A percentile compares a stretch with the other conserved stretches of the same genome.
Conservation (phyloP, 2,113 vertebrate species). For the Neodon shergylaensis region DNA sequence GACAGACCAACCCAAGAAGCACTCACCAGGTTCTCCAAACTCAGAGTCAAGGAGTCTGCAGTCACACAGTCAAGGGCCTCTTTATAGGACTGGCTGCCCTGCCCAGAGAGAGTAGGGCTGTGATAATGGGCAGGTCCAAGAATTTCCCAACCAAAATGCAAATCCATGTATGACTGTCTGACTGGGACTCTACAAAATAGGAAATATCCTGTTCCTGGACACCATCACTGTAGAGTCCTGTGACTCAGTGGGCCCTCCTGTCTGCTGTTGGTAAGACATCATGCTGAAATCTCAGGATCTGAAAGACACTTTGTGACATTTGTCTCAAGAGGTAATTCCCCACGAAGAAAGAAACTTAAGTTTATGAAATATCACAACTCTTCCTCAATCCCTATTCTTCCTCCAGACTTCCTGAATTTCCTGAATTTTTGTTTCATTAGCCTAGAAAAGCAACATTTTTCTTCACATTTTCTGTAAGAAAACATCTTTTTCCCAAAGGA, state of each 20-base stretch:
- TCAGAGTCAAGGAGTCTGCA: neutral
- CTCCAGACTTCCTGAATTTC: neutral
- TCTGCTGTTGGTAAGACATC: constrained; percentile 63
- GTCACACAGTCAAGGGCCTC: accelerated
- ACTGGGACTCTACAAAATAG: neutral
- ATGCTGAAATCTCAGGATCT: constrained; percentile 15
- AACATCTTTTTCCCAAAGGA: neutral
- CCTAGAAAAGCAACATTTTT: neutral
- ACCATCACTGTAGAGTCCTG: neutral
- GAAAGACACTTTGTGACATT: neutral
- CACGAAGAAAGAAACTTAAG: neutral
- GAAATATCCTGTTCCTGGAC: neutral
- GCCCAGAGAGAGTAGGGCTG: neutral
- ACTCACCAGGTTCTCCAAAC: constrained; percentile 42
- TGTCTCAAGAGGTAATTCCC: neutral
- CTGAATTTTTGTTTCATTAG: neutral
- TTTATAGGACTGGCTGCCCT: neutral
- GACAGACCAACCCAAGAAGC: neutral
- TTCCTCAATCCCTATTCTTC: neutral
- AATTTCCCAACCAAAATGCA: constrained; percentile 38
- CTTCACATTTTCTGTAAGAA: neutral
- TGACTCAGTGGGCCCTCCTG: neutral
- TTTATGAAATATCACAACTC: neutral
- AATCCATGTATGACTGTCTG: neutral
- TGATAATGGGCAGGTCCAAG: neutral